Evolutionary conservation across 2,888 invertebrate species (phyloP), one percentile per base, ranked within the genome.

Genomic region (Halocaridina rubra): DNA sequence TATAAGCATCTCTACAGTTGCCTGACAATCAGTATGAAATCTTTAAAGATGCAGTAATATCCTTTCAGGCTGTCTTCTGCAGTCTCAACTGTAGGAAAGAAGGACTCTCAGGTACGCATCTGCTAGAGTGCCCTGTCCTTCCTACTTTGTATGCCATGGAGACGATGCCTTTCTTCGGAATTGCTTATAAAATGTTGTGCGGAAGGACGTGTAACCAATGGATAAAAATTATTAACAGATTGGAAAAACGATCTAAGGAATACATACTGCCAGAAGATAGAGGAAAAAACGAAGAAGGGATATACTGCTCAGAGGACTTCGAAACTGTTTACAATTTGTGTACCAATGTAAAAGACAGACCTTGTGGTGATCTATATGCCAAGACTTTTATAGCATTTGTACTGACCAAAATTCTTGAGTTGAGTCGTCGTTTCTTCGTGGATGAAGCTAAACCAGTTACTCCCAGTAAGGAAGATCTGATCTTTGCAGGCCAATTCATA

Each of bases 401-500:
- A 5, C 10, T 71, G 22, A 29, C 71, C 8, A 80, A 80, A 30
- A 7, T 69, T n/a, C 19, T 80, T 27, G 22, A 30, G 10, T 19
- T 27, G 8, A 71, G 79, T 24, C 30, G 57, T 16, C 69, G 57
- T 22, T 80, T 57, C 57, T 80, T 80, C 57, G 13, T 29, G 8
- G 33, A 29, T 19, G 16, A 27, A 19, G 71, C 71, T n/a, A 24
- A 33, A 13, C 3, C 57, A 1, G 53, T 80, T 57, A 32, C 57
- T 10, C 79, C 79, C 3, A 71, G 71, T 30, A 53, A 80, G 10
- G 71, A 80, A n/a, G 79, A 80, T 3, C n/a, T 80, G 8, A 24
- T 80, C 22, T 39, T 80, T 29, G 59, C 79, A 22, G 79, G 79
- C 13, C 29, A 30, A 2, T 53, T 32, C 13, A 24, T 80, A 8